Base-by-base conservation (phyloP, 2,797 vertebrate species). In the Furcifer pardalis region DNA sequence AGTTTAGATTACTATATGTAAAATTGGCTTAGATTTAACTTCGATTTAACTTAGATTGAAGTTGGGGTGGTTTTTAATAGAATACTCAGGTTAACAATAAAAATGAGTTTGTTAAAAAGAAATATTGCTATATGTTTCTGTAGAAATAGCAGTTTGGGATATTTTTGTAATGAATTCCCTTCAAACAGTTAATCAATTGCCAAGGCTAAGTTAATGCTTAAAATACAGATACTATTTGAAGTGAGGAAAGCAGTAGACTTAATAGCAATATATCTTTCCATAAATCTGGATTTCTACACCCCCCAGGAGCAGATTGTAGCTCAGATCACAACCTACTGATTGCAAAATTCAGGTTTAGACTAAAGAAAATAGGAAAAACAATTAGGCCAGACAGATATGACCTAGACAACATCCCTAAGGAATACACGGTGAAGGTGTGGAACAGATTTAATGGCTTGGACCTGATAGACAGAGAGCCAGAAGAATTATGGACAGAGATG, bases 131-230 rank as follows among this genome's bases (percentile, higher is more conserved):
- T 21, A 49, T 71, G 60, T 19, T 30, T 79, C 32, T 66, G 5
- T 75, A 35, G 60, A 60, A 66, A 30, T 49, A 76, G 49, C 37
- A 76, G 63, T 71, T 35, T n/a, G 59, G 30, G 42, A 59, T 69
- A 32, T 84, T 75, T 49, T 40, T 79, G 23, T 75, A 49, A 63
- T 88, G 59, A 86, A 44, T 71, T 80, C 12, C 32, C 30, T 79
- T 79, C 78, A 84, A 62, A 79, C 62, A 62, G 37, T 46, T 35
- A 32, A 30, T 46, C 46, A 76, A 46, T 60, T 76, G 62, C 17
- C 78, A 75, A 59, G 30, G 37, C 17, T 80, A 59, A 49, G 52
- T 71, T 49, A 81, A 62, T 37, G 52, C 46, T 46, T 72, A 32
- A 76, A 66, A 40, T 69, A 35, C 42, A 79, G 3, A 35, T 79